These are phyloP conservation scores for Dascyllus trimaculatus DNA, from an alignment of 2,113 vertebrate species.

Conservation along the genomic window DNA sequence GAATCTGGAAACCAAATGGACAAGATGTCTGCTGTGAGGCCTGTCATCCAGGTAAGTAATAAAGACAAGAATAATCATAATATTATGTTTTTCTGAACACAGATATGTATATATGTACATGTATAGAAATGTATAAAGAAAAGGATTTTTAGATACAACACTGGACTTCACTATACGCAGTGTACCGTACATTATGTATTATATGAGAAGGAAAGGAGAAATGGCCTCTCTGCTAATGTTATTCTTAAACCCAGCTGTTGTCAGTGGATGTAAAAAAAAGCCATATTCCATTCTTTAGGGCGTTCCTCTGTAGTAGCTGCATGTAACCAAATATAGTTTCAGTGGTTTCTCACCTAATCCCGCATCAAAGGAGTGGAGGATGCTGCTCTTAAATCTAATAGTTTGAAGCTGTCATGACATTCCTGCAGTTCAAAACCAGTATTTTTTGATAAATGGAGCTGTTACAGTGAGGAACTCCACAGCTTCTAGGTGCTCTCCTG, in stretches of 20 bases:
- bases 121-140: no score
- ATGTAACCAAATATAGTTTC: constrained; percentile 66
- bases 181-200: neutral
- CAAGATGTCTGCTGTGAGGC: constrained; percentile 4
- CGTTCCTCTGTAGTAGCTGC: constrained; percentile 41
- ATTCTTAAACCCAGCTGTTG: neutral
- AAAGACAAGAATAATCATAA: neutral
- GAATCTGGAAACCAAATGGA: accelerated
- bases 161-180: neutral
- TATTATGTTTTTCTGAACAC: no score
- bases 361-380: constrained; percentile 46
- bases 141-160: no score
- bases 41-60: constrained; percentile 72
- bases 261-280: neutral
- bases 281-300: constrained; percentile 26
- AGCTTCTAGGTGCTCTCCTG: no score
- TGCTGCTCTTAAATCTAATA: neutral
- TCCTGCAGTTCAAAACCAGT: neutral
- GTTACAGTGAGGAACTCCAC: no score
- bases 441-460: neutral
- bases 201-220: neutral
- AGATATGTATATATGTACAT: no score
- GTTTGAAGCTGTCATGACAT: neutral
- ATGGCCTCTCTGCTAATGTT: neutral
- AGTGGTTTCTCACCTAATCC: constrained; percentile 75